Evolutionary conservation across 2,113 vertebrate genomes (phyloP).

Genomic region (Raphicerus campestris): DNA sequence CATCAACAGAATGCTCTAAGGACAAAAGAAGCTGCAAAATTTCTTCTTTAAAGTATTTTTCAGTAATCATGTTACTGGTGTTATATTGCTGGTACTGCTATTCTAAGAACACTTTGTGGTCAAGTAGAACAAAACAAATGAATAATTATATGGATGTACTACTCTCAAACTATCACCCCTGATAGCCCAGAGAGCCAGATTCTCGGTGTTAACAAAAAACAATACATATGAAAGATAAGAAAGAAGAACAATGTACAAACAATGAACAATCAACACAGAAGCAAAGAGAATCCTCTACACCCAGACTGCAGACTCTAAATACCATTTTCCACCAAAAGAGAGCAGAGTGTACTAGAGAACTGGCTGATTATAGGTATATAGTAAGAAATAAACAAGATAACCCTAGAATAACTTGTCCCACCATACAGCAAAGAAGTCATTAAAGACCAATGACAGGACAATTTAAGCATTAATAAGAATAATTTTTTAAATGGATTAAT

Average conservation of each 20-base stretch:
- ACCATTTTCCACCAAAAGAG: neutral
- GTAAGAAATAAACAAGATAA: neutral
- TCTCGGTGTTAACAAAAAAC: neutral
- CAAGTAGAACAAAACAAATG: neutral
- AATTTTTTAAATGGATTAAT: neutral
- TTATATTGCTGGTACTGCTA: neutral
- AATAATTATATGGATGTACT: neutral
- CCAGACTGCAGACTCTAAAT: neutral
- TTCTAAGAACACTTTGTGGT: neutral
- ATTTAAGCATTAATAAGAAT: neutral
- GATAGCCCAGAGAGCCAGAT: neutral
- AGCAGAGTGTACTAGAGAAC: neutral
- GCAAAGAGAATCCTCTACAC: neutral
- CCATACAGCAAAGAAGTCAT: neutral
- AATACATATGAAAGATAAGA: neutral
- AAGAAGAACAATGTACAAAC: neutral
- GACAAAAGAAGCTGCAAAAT: neutral
- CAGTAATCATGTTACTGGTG: neutral
- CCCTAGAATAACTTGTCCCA: neutral
- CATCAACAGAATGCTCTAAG: neutral
- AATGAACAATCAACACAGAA: neutral
- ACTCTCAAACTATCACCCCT: neutral
- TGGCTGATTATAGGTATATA: neutral
- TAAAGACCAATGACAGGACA: neutral
- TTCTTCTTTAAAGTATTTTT: constrained; percentile 22